These are phyloP conservation scores for Leucophora obtusa DNA, from an alignment of 2,888 invertebrate genomes.

Conservation along the genomic window DNA sequence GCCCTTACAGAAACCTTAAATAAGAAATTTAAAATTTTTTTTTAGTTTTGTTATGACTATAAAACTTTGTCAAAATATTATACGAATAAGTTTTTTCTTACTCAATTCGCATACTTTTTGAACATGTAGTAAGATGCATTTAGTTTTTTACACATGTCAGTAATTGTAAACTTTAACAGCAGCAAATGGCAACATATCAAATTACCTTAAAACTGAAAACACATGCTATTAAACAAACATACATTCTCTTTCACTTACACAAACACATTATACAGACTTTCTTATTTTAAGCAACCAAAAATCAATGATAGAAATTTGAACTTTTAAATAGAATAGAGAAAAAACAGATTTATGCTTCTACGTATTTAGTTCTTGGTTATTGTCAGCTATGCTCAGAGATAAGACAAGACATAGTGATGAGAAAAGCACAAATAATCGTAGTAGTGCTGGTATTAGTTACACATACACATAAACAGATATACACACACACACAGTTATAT, in stretches of 20 bases:
- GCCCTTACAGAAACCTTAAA: no score
- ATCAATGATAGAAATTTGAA: conserved; percentile 46
- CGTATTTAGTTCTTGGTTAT: background rate
- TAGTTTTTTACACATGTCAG: conserved; percentile 41
- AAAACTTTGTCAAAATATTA: no score
- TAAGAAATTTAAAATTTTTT: no score
- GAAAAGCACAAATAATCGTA: conserved; percentile 20
- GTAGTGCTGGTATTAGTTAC: background rate
- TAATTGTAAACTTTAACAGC: conserved; percentile 48
- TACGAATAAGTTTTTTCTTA: no score
- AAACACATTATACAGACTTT: conserved; percentile 6
- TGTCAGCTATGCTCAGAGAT: conserved; percentile 35
- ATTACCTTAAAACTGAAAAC: conserved; percentile 48
- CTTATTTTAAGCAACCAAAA: conserved; percentile 13
- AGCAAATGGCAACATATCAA: conserved; percentile 53
- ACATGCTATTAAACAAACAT: conserved; percentile 8
- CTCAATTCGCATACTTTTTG: background rate
- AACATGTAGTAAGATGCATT: background rate
- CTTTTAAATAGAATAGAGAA: background rate
- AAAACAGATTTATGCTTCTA: background rate
- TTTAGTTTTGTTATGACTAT: no score
- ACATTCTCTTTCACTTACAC: background rate
- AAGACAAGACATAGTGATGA: conserved; percentile 16
- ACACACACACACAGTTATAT: background rate
- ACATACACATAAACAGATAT: background rate